These are phyloP conservation scores for Chlamydotis undulata DNA, from an alignment of 2,113 vertebrate species.

Conservation along the genomic window DNA sequence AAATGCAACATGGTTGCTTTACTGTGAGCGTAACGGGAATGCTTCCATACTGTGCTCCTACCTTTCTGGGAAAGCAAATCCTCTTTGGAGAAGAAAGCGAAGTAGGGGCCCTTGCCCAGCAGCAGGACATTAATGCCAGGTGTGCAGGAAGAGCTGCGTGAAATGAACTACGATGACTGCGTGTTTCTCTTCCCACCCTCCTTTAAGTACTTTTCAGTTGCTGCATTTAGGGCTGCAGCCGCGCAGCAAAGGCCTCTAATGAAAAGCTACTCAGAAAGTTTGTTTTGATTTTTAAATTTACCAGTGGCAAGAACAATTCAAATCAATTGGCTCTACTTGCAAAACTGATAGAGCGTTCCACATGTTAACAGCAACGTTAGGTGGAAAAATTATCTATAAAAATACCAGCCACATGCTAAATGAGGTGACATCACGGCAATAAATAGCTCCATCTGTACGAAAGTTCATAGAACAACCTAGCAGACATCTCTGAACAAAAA, in stretches of 20 bases:
- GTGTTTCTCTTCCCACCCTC: not conserved
- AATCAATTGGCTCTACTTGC: conserved; percentile 26
- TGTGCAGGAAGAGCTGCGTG: not conserved
- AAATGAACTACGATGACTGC: rapidly evolving
- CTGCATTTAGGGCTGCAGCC: not conserved
- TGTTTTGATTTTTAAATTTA: conserved; percentile 25
- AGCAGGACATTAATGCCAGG: not conserved
- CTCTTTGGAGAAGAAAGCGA: not conserved
- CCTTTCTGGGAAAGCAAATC: not conserved
- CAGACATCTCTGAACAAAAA: conserved; percentile 34
- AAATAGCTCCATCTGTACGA: conserved; percentile 65
- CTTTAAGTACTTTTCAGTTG: not conserved
- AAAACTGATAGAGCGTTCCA: conserved; percentile 34
- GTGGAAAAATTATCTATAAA: conserved; percentile 62
- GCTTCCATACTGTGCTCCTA: not conserved
- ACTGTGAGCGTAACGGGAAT: rapidly evolving
- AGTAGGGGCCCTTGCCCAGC: not conserved
- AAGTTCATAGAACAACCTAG: conserved; percentile 35
- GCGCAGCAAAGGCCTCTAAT: not conserved
- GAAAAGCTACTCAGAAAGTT: not conserved
- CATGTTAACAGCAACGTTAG: conserved; percentile 56
- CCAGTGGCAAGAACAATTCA: conserved; percentile 10
- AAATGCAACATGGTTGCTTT: not conserved
- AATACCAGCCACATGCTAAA: conserved; percentile 62
- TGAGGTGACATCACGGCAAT: conserved; percentile 67